These are phyloP conservation scores for Dysmachus trigonus DNA, from an alignment of 2,888 invertebrate species.

Conservation along the genomic window DNA sequence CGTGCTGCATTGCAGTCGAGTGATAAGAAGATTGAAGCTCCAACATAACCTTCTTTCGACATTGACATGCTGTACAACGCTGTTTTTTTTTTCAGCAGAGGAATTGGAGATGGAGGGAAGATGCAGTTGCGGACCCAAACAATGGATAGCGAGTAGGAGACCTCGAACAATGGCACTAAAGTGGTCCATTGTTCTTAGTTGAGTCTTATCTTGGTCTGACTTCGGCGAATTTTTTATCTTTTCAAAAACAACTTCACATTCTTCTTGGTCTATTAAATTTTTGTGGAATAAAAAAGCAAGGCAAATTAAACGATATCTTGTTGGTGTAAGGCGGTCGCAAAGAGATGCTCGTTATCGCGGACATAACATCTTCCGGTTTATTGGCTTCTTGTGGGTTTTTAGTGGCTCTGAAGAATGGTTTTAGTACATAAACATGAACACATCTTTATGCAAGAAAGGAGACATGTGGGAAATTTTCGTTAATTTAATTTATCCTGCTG, in stretches of 20 bases:
- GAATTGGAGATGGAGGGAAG: not conserved
- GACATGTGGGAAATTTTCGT: not conserved
- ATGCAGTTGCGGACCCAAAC: not conserved
- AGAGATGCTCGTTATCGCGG: not conserved
- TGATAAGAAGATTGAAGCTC: not conserved
- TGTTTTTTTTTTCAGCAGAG: not conserved
- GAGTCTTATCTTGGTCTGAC: not conserved
- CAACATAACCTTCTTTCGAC: not conserved
- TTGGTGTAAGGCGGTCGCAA: not conserved
- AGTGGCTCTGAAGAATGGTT: not conserved
- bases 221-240: constrained; percentile 14
- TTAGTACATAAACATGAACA: not conserved
- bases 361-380: not conserved
- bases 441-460: not conserved
- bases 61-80: not conserved
- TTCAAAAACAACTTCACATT: not conserved
- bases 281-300: not conserved
- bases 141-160: not conserved
- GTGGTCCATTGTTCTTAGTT: not conserved
- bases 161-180: not conserved
- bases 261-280: not conserved
- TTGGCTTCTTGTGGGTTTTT: not conserved
- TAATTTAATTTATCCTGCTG: not conserved
- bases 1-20: not conserved
- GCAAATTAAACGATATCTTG: not conserved